Base-by-base conservation (phyloP, 1,140 invertebrate species). In the Formica exsecta region DNA sequence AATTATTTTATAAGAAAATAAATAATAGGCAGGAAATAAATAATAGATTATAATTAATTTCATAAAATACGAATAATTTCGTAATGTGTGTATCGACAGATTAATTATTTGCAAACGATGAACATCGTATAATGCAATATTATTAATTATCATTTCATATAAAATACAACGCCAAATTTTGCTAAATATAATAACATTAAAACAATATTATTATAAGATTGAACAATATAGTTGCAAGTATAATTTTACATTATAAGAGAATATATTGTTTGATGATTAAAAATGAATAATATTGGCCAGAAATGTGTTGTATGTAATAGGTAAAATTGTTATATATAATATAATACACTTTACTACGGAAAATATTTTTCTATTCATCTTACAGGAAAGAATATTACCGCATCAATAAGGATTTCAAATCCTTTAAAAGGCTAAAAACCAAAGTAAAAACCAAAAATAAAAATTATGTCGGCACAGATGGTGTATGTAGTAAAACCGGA, bases 401-500 rank as follows among this genome's bases (percentile, higher is more conserved):
- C 44, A 48, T 48, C 3, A 48, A 48, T 48, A 48, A 48, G 44
- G 0, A 48, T 48, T 4, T 48, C 3, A 3, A 57, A 75, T 38
- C 25, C 7, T 8, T 65, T 48, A 44, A 19, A n/a, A 11, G 22
- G 11, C 11, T 32, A 62, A 29, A 62, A 29, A 29, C 25, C 25
- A 16, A 7, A 19, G 16, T 16, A 13, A 44, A 38, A 36, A 36
- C n/a, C 19, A 32, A 36, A 65, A 66, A 66, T 62, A 64, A 64
- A 76, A 38, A 41, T 62, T 62, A 29, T 38, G 2, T 76, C 25
- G 16, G 59, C 74, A 76, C 57, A 19, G 44, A 44, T 64, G 29
- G 5, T 57, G 8, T 57, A n/a, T 25, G 61, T n/a, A 80, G 22
- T 80, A 80, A 68, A 80, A 70, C 48, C 22, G 22, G 22, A 51